These are phyloP conservation scores for Melanerpes formicivorus DNA, from an alignment of 2,113 vertebrate genomes.

Conservation along the genomic window DNA sequence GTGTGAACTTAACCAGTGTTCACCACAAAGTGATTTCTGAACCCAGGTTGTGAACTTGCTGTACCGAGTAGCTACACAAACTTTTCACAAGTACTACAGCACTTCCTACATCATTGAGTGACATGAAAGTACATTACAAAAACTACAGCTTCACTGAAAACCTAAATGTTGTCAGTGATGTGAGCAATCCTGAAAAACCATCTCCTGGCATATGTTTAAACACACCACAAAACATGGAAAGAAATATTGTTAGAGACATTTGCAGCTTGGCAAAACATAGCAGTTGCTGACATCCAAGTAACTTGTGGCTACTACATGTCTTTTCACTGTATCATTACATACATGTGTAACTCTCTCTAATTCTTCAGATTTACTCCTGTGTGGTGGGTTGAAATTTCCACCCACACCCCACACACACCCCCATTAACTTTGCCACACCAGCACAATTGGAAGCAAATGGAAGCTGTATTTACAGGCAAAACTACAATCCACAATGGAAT, in stretches of 20 bases:
- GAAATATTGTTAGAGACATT: not conserved
- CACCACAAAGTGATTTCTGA: not conserved
- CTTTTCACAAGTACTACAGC: not conserved
- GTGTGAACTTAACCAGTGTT: not conserved
- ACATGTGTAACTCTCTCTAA: not conserved
- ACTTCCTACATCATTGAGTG: not conserved
- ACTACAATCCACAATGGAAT: no score
- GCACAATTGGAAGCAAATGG: no score
- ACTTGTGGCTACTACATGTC: not conserved
- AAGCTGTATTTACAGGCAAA: no score
- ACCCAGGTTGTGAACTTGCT: not conserved
- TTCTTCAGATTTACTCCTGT: not conserved
- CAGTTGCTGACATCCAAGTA: not conserved
- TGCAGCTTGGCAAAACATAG: not conserved
- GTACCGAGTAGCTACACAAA: not conserved
- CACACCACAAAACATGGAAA: not conserved
- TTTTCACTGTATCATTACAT: slow-evolving; percentile 10
- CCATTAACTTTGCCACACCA: no score
- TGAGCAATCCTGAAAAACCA: not conserved
- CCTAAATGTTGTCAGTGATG: not conserved
- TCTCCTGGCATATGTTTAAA: not conserved
- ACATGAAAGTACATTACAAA: not conserved
- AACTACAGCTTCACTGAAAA: not conserved
- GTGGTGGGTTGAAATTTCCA: no score
- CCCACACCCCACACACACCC: no score